phyloP scores from a whole-genome alignment of 1,140 invertebrate species.

The Venustaconcha ellipsiformis region DNA sequence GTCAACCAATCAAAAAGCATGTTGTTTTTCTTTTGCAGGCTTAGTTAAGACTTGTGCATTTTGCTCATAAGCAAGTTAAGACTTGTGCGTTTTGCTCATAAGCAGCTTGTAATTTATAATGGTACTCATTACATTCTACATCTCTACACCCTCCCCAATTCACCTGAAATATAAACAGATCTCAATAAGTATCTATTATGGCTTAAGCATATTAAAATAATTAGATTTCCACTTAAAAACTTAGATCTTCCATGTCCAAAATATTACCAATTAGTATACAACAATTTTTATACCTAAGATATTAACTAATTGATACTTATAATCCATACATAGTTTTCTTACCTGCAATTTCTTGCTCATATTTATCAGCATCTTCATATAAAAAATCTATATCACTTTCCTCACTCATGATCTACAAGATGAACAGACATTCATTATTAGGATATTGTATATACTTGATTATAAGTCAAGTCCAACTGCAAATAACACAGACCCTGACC shows the following conservation, averaged over 20 bases:
- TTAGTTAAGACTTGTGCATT: no score
- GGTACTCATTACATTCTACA: not conserved
- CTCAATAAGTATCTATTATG: not conserved
- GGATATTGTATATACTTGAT: no score
- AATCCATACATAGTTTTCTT: constrained; percentile 6
- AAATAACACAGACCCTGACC: no score
- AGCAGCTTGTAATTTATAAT: not conserved
- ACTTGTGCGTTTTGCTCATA: no score
- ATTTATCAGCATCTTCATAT: constrained; percentile 91
- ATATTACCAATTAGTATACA: constrained; percentile 8
- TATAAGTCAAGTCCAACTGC: no score
- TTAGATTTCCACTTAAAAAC: not conserved
- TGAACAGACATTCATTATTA: no score
- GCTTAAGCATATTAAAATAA: not conserved
- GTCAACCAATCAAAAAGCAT: no score
- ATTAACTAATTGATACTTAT: no score
- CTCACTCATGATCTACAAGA: constrained; percentile 56
- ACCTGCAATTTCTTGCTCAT: constrained; percentile 89
- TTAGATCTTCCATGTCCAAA: constrained; percentile 1
- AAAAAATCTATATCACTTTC: constrained; percentile 86
- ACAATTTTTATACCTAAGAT: no score
- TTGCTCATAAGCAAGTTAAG: no score
- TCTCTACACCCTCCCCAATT: not conserved
- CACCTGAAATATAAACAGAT: constrained; percentile 3
- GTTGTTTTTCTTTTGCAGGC: no score